Percentiles rank a stretch among this genome's conserved stretches.
Conservation (phyloP, 2,797 vertebrate genomes). For the Lutjanus campechanus region DNA sequence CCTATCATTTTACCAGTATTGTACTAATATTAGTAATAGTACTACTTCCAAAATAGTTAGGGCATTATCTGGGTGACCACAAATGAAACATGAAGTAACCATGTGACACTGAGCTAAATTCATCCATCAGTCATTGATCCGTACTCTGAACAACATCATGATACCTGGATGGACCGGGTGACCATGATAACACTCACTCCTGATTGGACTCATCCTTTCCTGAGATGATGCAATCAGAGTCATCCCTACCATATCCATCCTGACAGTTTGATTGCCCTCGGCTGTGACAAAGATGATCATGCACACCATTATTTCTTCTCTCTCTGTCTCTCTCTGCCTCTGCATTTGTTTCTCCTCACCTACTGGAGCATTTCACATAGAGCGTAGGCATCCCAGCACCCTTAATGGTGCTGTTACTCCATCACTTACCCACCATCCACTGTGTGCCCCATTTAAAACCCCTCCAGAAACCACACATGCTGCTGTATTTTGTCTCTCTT, state of each 20-base stretch:
- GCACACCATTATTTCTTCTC: constrained; percentile 71
- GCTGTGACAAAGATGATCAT: constrained; percentile 70
- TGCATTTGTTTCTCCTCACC: constrained; percentile 50
- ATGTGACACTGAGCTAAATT: constrained; percentile 11
- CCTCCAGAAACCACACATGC: constrained; percentile 41
- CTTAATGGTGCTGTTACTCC: constrained; percentile 35
- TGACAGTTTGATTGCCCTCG: constrained; percentile 43
- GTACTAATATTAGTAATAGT: not conserved
- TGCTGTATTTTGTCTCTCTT: constrained; percentile 56
- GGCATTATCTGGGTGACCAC: constrained; percentile 1
- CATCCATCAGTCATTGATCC: constrained; percentile 16
- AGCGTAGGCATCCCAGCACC: constrained; percentile 46
- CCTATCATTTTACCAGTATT: not conserved
- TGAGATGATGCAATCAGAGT: constrained; percentile 47
- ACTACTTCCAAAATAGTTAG: constrained; percentile 8
- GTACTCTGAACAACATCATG: constrained; percentile 9
- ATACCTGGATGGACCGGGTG: constrained; percentile 31
- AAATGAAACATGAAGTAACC: constrained; percentile 5
- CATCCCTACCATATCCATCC: constrained; percentile 42
- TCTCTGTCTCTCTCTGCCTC: constrained; percentile 54
- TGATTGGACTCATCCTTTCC: constrained; percentile 44
- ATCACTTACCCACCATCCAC: constrained; percentile 38
- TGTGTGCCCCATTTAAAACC: constrained; percentile 35
- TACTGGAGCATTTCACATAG: constrained; percentile 34
- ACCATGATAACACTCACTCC: constrained; percentile 36